Evolutionary conservation across 1,140 invertebrate genomes (phyloP).

Genomic region (Monochamus saltuarius): DNA sequence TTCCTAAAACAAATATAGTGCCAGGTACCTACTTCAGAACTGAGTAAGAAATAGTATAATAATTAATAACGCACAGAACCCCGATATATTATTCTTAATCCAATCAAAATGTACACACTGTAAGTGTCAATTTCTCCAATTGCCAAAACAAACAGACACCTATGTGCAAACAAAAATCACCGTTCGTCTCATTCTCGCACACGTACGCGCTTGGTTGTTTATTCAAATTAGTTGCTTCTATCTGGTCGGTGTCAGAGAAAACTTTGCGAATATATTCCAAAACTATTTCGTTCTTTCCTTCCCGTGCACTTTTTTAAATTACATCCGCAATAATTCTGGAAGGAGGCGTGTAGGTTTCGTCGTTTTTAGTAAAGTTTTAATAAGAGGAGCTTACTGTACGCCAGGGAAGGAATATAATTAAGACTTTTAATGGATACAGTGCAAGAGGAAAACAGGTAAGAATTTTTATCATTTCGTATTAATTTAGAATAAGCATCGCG

Average conservation of each 20-base stretch:
- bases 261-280: neutral
- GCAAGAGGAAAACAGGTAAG: constrained; percentile 45
- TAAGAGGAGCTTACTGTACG: constrained; percentile 31
- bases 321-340: constrained; percentile 5
- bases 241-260: neutral
- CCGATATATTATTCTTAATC: too few relatives aligned
- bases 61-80: too few relatives aligned
- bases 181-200: neutral
- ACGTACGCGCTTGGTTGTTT: neutral
- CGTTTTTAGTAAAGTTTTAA: constrained; percentile 31
- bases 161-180: neutral
- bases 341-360: constrained; percentile 4
- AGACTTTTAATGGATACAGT: constrained; percentile 41
- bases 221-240: neutral
- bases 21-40: too few relatives aligned
- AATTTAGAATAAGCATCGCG: constrained; percentile 20
- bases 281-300: neutral
- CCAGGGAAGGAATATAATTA: constrained; percentile 32
- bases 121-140: neutral
- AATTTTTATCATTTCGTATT: constrained; percentile 24
- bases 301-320: constrained; percentile 3
- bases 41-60: too few relatives aligned
- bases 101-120: too few relatives aligned
- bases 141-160: neutral
- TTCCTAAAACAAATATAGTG: too few relatives aligned